Base-by-base conservation (phyloP, 2,888 invertebrate genomes). In the Muscina levida region DNA sequence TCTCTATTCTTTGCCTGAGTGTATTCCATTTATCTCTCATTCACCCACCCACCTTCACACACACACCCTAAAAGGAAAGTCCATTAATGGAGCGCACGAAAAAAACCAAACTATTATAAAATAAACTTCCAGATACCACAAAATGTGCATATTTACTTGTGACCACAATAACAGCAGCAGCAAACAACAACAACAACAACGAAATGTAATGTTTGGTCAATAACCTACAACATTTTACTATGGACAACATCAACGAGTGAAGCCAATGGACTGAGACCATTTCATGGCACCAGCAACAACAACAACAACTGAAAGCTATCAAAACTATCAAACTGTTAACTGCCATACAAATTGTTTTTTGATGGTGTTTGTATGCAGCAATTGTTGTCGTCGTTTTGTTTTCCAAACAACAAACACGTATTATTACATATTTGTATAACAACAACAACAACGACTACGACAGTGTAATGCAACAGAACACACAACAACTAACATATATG, bases 261-360 rank as follows among this genome's bases (percentile, higher is more conserved):
- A n/a, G 46, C 46, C n/a, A 17, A 46, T n/a, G 44, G 44, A 44
- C 13, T n/a, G 13, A 44, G 2, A 13, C 5, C 44, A n/a, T n/a
- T n/a, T n/a, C n/a, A n/a, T n/a, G n/a, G n/a, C n/a, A n/a, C n/a
- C n/a, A n/a, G n/a, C 11, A 44, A 46, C 46, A 46, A 46, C n/a
- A 46, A 3, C 46, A 15, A 46, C 17, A 46, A 3, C 17, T 5
- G 17, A 11, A 46, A 17, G 5, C n/a, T 15, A 46, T 46, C n/a
- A 44, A 46, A 46, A 46, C 46, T 46, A 15, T 46, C 17, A 46
- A 31, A 46, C 46, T 15, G 46, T 46, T 46, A 46, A 46, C 46
- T 46, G 8, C 46, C 5, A 17, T 15, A 46, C 3, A n/a, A 46
- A 46, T 46, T 15, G 46, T 46, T 46, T 46, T 46, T 46, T 46